These are phyloP conservation scores for Eilema griseolum DNA, from an alignment of 2,888 invertebrate genomes.

Conservation along the genomic window DNA sequence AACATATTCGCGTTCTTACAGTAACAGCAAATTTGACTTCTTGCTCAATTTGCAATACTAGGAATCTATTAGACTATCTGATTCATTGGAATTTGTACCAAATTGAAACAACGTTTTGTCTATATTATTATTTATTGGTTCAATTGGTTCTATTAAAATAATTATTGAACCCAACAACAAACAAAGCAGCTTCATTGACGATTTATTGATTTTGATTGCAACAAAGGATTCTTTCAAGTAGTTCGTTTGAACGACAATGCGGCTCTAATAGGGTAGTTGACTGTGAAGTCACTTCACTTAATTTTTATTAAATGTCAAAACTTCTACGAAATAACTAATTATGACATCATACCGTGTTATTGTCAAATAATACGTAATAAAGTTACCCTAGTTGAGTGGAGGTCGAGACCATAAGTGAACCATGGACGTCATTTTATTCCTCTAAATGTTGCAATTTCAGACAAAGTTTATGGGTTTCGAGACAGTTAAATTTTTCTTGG, in stretches of 20 bases:
- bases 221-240: constrained; percentile 6
- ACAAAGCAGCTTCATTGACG: constrained; percentile 11
- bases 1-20: too few relatives aligned
- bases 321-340: neutral
- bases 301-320: neutral
- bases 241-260: neutral
- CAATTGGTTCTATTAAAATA: constrained; percentile 14
- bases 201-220: constrained; percentile 12
- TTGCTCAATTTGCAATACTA: neutral
- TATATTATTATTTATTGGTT: constrained; percentile 21
- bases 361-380: neutral
- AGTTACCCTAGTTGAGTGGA: neutral
- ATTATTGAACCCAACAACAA: neutral
- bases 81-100: neutral
- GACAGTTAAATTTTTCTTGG: too few relatives aligned
- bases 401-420: too few relatives aligned
- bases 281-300: neutral
- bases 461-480: too few relatives aligned
- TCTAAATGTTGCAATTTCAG: too few relatives aligned
- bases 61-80: neutral
- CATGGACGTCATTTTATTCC: too few relatives aligned
- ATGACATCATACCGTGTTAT: neutral
- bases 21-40: neutral
- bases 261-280: neutral
- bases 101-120: neutral